Evolutionary conservation across 2,797 vertebrate genomes (phyloP).

Genomic region (Chromobotia macracanthus): DNA sequence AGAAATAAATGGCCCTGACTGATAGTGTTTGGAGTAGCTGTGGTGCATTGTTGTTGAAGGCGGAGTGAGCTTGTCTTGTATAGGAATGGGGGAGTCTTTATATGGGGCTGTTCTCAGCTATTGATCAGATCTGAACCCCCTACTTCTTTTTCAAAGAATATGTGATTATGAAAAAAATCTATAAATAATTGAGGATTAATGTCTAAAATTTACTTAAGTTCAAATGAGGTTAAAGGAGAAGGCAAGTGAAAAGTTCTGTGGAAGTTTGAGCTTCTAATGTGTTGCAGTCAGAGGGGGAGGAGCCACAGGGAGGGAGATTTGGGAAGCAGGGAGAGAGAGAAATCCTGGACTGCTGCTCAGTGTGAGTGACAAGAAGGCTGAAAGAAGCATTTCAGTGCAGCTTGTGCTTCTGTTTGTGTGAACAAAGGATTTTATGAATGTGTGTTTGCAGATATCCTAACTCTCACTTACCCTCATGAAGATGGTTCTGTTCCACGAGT

Average conservation of each 20-base stretch:
- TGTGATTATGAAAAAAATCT: conserved; percentile 10
- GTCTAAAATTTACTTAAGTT: background rate
- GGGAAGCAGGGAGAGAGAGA: conserved; percentile 12
- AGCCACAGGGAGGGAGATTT: conserved; percentile 36
- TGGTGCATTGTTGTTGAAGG: conserved; percentile 54
- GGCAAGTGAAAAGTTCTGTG: conserved; percentile 13
- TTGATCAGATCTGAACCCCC: conserved; percentile 66
- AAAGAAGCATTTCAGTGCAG: conserved; percentile 13
- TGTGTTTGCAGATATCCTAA: conserved; percentile 26
- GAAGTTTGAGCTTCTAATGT: conserved; percentile 29
- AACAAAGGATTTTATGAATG: conserved; percentile 29
- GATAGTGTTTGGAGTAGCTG: conserved; percentile 12
- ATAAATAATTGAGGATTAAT: background rate
- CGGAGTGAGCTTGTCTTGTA: background rate
- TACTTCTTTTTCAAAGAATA: conserved; percentile 56
- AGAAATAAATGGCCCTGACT: conserved; percentile 6
- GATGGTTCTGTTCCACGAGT: background rate
- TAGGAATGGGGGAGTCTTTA: conserved; percentile 62
- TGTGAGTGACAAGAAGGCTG: conserved; percentile 32
- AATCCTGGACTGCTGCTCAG: conserved; percentile 29
- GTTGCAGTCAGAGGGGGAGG: conserved; percentile 43
- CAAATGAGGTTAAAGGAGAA: conserved; percentile 35
- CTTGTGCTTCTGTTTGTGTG: conserved; percentile 19
- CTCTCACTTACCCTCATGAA: background rate
- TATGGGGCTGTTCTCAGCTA: conserved; percentile 64